These are phyloP conservation scores for Drosophila incognita DNA, from an alignment of 2,888 invertebrate species.

Conservation along the genomic window DNA sequence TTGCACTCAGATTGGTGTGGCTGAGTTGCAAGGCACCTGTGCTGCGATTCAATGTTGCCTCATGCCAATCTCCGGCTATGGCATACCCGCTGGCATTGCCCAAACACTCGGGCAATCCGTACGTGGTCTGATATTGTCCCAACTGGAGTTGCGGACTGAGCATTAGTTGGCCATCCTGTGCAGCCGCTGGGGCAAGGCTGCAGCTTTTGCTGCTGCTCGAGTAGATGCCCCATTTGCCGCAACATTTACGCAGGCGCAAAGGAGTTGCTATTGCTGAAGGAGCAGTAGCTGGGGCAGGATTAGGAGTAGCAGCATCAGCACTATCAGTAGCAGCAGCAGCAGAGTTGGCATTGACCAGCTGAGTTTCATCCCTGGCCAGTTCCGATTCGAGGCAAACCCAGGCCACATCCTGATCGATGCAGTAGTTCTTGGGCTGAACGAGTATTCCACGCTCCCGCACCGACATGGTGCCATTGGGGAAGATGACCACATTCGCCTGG, in stretches of 20 bases:
- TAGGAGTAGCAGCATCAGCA: background rate
- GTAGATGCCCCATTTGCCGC: constrained; percentile 88
- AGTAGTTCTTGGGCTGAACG: constrained; percentile 88
- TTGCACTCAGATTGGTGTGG: constrained; percentile 62
- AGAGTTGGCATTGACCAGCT: background rate
- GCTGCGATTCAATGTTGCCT: constrained; percentile 53
- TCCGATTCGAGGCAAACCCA: constrained; percentile 84
- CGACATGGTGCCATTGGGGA: constrained; percentile 89
- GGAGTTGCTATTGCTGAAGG: background rate
- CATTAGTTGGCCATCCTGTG: constrained; percentile 30
- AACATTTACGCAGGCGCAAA: constrained; percentile 88
- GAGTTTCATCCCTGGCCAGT: background rate
- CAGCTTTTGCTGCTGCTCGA: constrained; percentile 86
- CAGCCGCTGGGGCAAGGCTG: constrained; percentile 66
- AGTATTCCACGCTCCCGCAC: constrained; percentile 85
- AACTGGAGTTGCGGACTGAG: constrained; percentile 60
- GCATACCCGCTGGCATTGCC: constrained; percentile 63
- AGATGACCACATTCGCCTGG: constrained; percentile 85
- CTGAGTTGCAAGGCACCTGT: constrained; percentile 60
- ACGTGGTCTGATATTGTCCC: constrained; percentile 71
- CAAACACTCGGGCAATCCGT: constrained; percentile 78
- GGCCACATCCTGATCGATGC: constrained; percentile 89
- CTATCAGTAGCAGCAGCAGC: background rate
- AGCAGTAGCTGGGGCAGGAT: background rate
- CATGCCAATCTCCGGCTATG: constrained; percentile 79